Base-by-base conservation (phyloP, 2,888 invertebrate genomes). In the Rutpela maculata region DNA sequence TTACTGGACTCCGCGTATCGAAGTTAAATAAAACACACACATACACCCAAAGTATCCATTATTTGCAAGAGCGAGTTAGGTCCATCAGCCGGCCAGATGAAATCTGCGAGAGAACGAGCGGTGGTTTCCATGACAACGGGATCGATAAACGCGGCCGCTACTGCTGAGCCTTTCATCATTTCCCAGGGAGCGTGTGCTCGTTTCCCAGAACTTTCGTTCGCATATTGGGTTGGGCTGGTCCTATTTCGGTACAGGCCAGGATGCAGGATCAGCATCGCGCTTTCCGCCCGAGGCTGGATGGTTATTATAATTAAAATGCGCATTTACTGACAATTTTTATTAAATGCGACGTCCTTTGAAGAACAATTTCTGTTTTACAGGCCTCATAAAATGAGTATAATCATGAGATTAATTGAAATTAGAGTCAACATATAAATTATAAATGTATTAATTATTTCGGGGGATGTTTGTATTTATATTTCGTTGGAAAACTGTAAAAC, bases 141-240 rank as follows among this genome's bases (percentile, higher is more conserved):
- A 87, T 87, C 87, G 86, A 86, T 87, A 87, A 81, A 77, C 71
- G 80, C 82, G 81, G 81, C 80, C 73, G 78, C 80, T 79, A 78
- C 79, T 73, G 80, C 81, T 78, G 80, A 82, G 81, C 80, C 80
- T 84, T 83, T 78, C 83, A 81, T 82, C 83, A 83, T 84, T 84
- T 85, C 85, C 85, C 85, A 82, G 85, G 85, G 84, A 84, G 83
- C 81, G 76, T 80, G 84, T 81, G 79, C 84, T 79, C 79, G 80
- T 81, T 83, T 83, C 84, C 83, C 84, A 80, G 83, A 81, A 78
- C 81, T 82, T 81, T 79, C 69, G 79, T 75, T 76, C 76, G 74
- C 75, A 71, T 72, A 72, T 77, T 76, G 82, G 83, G 79, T 77
- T 82, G 81, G 81, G 84, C 82, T 82, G 80, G 81, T 78, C 82